A percentile compares a stretch with the other conserved stretches of the same genome.
phyloP scores from a whole-genome alignment of 2,797 vertebrate genomes.

The Darevskia mixta region DNA sequence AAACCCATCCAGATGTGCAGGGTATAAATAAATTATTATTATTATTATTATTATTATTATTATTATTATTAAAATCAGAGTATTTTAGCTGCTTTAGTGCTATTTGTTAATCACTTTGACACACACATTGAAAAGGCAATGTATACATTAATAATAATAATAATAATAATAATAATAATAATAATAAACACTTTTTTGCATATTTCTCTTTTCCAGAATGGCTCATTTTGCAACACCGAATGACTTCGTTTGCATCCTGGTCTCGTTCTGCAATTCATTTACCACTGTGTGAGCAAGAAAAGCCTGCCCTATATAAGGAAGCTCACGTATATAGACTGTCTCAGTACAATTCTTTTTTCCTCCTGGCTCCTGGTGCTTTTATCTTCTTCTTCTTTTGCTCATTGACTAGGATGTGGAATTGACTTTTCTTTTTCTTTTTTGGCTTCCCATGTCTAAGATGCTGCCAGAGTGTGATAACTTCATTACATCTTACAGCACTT shows the following conservation, averaged over 20 bases:
- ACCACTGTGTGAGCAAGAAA: neutral
- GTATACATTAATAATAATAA: no score
- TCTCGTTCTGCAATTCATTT: neutral
- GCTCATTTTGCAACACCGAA: constrained; percentile 6
- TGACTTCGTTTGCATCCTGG: neutral
- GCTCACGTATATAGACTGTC: neutral
- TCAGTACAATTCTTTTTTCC: neutral
- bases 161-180: no score
- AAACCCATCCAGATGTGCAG: no score
- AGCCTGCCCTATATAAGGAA: neutral
- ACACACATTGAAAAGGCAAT: no score
- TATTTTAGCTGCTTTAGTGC: no score
- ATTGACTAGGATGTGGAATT: constrained; percentile 4
- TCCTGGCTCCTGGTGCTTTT: neutral
- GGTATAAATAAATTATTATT: no score
- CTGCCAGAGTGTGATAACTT: constrained; percentile 45
- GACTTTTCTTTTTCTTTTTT: neutral
- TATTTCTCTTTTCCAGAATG: constrained; percentile 31
- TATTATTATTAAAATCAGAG: no score
- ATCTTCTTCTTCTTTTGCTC: neutral
- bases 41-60: no score
- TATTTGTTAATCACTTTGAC: no score
- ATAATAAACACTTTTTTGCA: neutral
- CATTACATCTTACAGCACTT: constrained; percentile 54
- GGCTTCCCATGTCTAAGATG: constrained; percentile 23